These are phyloP conservation scores for Perca fluviatilis DNA, from an alignment of 2,113 vertebrate species.

Conservation along the genomic window DNA sequence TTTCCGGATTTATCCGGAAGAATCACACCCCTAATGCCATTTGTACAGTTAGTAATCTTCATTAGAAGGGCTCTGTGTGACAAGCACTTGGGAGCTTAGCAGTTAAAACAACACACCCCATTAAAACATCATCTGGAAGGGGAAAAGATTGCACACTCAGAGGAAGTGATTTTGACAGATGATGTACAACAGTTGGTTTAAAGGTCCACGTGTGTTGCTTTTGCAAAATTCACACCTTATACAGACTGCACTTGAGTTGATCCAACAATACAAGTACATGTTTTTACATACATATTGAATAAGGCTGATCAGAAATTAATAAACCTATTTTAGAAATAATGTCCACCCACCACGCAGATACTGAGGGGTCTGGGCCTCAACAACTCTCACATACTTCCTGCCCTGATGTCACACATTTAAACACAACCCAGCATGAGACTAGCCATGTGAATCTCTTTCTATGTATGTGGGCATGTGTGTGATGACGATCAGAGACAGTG, in stretches of 20 bases:
- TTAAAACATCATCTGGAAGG: slow-evolving; percentile 26
- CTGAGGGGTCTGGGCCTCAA: not conserved
- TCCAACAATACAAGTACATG: not conserved
- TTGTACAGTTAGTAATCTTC: slow-evolving; percentile 20
- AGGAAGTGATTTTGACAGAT: slow-evolving; percentile 27
- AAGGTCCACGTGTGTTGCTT: not conserved
- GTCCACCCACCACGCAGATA: not conserved
- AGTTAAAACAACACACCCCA: slow-evolving; percentile 37
- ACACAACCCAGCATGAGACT: not conserved
- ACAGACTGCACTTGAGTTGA: not conserved
- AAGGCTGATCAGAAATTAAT: not conserved
- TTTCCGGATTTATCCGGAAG: too few relatives aligned
- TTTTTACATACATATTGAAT: not conserved
- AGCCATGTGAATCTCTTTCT: not conserved
- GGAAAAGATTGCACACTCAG: not conserved
- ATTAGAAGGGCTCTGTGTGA: slow-evolving; percentile 37
- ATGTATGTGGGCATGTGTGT: not conserved
- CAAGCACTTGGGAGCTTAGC: slow-evolving; percentile 54
- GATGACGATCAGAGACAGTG: slow-evolving; percentile 41
- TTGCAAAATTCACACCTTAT: not conserved
- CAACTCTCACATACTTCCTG: not conserved
- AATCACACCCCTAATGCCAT: not conserved
- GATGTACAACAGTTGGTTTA: slow-evolving; percentile 26
- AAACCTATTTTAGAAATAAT: not conserved
- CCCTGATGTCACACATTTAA: not conserved